A percentile compares a stretch with the other conserved stretches of the same genome.
These are phyloP conservation scores for Chaenodraco wilsoni DNA, from an alignment of 2,797 vertebrate species.

Conservation along the genomic window DNA sequence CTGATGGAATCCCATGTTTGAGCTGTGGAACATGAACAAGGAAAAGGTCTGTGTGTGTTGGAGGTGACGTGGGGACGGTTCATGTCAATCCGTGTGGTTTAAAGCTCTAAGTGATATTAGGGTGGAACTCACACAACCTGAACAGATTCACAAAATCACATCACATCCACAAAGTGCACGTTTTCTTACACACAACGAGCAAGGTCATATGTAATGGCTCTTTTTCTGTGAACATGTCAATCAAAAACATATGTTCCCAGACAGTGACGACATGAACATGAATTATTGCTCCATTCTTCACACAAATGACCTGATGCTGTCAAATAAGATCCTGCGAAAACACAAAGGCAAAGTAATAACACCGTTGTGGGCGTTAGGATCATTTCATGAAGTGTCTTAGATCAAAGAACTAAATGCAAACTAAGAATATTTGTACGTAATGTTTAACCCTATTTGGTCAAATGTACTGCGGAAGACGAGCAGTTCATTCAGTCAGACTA, in stretches of 20 bases:
- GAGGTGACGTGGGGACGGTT: slow-evolving; percentile 42
- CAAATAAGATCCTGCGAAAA: background rate
- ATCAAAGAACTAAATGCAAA: too few species aligned
- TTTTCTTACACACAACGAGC: background rate
- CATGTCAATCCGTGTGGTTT: slow-evolving; percentile 45
- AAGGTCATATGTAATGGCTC: background rate
- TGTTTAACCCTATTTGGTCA: background rate
- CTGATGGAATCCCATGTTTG: slow-evolving; percentile 28
- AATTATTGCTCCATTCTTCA: too few species aligned
- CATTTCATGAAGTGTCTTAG: too few species aligned
- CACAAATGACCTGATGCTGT: background rate
- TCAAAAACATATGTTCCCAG: background rate
- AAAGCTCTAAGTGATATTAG: slow-evolving; percentile 51
- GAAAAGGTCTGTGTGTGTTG: slow-evolving; percentile 30
- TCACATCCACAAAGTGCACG: slow-evolving; percentile 20
- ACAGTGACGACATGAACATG: background rate
- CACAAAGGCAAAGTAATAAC: background rate
- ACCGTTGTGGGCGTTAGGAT: background rate
- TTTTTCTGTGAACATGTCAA: background rate
- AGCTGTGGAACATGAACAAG: slow-evolving; percentile 10
- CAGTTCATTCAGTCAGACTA: background rate
- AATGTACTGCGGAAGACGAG: slow-evolving; percentile 2
- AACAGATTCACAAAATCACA: slow-evolving; percentile 41
- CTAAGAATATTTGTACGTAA: background rate
- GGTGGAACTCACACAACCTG: slow-evolving; percentile 30